Conservation (phyloP, 1,140 invertebrate species). For the Ectropis grisescens region DNA sequence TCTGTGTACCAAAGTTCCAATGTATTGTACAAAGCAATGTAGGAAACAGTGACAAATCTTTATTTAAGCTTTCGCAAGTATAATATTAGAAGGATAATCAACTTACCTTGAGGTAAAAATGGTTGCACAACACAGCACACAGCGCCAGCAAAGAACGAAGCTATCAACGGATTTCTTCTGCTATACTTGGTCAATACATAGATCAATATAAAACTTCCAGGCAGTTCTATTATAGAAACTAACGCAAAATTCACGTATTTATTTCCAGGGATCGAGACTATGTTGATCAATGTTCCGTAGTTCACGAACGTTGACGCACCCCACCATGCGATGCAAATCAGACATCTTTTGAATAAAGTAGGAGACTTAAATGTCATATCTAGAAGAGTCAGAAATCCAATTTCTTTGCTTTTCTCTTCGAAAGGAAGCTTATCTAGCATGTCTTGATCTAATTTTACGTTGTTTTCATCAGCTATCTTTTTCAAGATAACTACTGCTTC, state of each 20-base stretch:
- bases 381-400: slow-evolving; percentile 18
- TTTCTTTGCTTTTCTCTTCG: slow-evolving; percentile 16
- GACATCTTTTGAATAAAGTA: slow-evolving; percentile 27
- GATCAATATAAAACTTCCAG: slow-evolving; percentile 72
- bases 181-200: slow-evolving; percentile 33
- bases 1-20: too few relatives aligned
- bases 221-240: slow-evolving; percentile 75
- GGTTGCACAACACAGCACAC: slow-evolving; percentile 37
- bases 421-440: not conserved
- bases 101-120: slow-evolving; percentile 42
- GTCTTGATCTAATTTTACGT: not conserved
- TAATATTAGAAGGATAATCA: too few relatives aligned
- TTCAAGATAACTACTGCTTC: slow-evolving; percentile 12
- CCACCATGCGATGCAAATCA: slow-evolving; percentile 79
- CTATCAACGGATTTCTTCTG: slow-evolving; percentile 38
- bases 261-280: slow-evolving; percentile 79
- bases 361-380: slow-evolving; percentile 34
- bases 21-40: too few relatives aligned
- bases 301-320: slow-evolving; percentile 80
- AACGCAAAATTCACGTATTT: slow-evolving; percentile 78
- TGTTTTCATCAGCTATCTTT: not conserved
- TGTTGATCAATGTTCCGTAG: slow-evolving; percentile 84
- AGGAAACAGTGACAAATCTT: too few relatives aligned
- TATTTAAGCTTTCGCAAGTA: too few relatives aligned
- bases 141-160: slow-evolving; percentile 30